Conservation (phyloP, 2,888 invertebrate genomes). For the Leptarthrus brevirostris region DNA sequence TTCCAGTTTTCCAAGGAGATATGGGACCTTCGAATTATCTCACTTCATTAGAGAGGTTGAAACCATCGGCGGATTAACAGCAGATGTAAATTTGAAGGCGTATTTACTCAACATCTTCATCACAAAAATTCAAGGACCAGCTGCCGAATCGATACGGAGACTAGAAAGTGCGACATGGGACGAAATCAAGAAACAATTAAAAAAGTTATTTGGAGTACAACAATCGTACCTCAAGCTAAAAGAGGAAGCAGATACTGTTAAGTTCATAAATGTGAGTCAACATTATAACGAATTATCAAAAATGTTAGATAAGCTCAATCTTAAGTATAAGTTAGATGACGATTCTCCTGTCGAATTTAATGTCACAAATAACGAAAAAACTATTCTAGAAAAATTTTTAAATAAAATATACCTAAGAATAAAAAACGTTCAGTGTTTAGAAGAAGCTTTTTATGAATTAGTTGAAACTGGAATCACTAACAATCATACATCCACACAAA, state of each 20-base stretch:
- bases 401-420: constrained; percentile 27
- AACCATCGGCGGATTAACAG: neutral
- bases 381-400: constrained; percentile 28
- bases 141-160: neutral
- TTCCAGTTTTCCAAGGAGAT: neutral
- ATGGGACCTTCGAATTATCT: neutral
- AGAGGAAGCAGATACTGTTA: constrained; percentile 13
- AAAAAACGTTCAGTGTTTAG: constrained; percentile 14
- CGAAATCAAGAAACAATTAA: neutral
- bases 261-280: constrained; percentile 18
- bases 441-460: constrained; percentile 26
- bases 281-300: constrained; percentile 13
- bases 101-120: constrained; percentile 6
- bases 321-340: constrained; percentile 25
- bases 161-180: constrained; percentile 1
- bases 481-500: neutral
- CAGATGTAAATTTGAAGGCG: neutral
- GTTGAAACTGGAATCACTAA: constrained; percentile 9
- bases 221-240: constrained; percentile 7
- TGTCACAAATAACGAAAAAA: constrained; percentile 2
- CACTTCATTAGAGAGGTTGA: constrained; percentile 9
- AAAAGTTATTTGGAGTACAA: constrained; percentile 16
- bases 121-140: constrained; percentile 22
- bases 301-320: constrained; percentile 39
- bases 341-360: neutral